phyloP scores from a whole-genome alignment of 2,888 invertebrate species.

The Proisotoma minuta region DNA sequence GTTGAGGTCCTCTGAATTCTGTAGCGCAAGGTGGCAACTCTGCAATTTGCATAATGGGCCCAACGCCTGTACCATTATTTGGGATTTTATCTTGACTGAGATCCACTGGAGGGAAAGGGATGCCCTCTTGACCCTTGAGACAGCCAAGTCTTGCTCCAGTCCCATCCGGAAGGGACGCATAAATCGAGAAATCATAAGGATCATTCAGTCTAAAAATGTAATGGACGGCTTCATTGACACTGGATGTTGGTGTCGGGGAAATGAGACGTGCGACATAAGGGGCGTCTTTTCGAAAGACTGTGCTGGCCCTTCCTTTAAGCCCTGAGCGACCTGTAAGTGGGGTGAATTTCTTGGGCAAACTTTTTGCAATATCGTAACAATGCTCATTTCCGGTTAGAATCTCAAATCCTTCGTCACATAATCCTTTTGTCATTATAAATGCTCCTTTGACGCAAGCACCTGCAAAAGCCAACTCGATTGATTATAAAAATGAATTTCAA shows the following conservation, averaged over 20 bases:
- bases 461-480: no score
- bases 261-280: slow-evolving; percentile 30
- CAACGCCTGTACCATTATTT: background rate
- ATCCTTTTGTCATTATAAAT: slow-evolving; percentile 17
- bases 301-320: slow-evolving; percentile 25
- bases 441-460: no score
- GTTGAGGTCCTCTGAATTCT: slow-evolving; percentile 28
- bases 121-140: slow-evolving; percentile 16
- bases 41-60: slow-evolving; percentile 22
- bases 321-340: slow-evolving; percentile 26
- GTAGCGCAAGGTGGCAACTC: slow-evolving; percentile 18
- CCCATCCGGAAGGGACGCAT: slow-evolving; percentile 14
- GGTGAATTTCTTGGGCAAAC: slow-evolving; percentile 25
- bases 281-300: slow-evolving; percentile 29
- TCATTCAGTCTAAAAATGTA: slow-evolving; percentile 35
- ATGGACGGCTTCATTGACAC: slow-evolving; percentile 14
- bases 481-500: no score
- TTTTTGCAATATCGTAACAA: slow-evolving; percentile 20
- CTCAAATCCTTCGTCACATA: slow-evolving; percentile 33
- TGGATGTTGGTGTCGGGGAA: slow-evolving; percentile 24
- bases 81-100: no score
- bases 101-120: background rate
- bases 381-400: slow-evolving; percentile 32
- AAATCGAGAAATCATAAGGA: slow-evolving; percentile 23
- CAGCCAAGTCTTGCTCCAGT: slow-evolving; percentile 22